phyloP scores from a whole-genome alignment of 2,888 invertebrate species.

The Ormyrus rosae region DNA sequence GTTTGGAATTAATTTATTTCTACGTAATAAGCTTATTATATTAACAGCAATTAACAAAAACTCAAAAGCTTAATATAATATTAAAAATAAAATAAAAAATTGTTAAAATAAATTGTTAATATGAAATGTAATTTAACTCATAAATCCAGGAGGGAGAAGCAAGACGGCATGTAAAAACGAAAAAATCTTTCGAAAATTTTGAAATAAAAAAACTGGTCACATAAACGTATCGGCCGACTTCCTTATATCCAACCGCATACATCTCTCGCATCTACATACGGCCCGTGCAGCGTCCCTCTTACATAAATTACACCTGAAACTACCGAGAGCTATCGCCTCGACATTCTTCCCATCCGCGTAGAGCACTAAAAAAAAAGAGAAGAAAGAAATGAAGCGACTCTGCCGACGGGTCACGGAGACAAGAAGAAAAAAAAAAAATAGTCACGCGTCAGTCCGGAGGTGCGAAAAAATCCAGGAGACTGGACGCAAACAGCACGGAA shows the following conservation, averaged over 20 bases:
- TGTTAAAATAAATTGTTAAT: no score
- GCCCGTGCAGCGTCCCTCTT: constrained; percentile 59
- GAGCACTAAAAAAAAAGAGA: constrained; percentile 1
- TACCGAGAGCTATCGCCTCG: background rate
- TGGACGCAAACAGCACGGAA: background rate
- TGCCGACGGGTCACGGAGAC: background rate
- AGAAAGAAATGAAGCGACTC: constrained; percentile 10
- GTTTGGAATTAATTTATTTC: no score
- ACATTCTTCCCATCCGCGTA: background rate
- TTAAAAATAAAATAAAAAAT: no score
- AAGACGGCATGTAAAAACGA: no score
- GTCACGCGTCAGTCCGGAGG: constrained; percentile 2
- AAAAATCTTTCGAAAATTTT: no score
- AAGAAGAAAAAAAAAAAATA: background rate
- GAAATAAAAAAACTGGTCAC: no score
- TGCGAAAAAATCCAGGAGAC: constrained; percentile 28
- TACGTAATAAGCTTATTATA: no score
- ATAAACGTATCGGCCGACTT: background rate
- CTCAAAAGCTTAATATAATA: no score
- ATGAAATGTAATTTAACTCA: no score
- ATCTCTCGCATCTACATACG: constrained; percentile 27
- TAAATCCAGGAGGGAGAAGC: no score
- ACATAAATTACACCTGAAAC: constrained; percentile 59
- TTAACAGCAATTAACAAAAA: no score
- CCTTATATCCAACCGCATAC: constrained; percentile 1